Conservation (phyloP, 2,797 vertebrate species). For the Paedocypris micromegethes region DNA sequence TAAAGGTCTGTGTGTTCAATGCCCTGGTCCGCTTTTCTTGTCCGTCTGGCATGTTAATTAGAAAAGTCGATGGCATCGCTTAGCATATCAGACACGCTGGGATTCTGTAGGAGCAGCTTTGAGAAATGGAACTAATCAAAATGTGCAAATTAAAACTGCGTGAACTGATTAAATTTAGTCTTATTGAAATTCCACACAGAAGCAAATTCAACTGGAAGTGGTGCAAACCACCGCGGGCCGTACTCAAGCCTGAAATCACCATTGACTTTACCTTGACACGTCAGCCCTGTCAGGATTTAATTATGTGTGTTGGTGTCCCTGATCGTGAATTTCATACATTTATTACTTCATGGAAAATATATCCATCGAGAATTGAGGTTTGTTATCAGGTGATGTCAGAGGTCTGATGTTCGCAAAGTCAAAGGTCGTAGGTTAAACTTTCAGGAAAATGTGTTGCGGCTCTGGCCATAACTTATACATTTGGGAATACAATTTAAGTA, state of each 20-base stretch:
- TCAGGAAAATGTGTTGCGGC: too few relatives aligned
- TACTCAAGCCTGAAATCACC: slow-evolving; percentile 10
- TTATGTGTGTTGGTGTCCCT: too few relatives aligned
- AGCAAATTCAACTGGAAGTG: slow-evolving; percentile 28
- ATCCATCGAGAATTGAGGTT: too few relatives aligned
- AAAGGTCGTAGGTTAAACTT: too few relatives aligned
- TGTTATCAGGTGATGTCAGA: too few relatives aligned
- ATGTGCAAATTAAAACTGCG: slow-evolving; percentile 43
- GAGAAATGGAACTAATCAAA: slow-evolving; percentile 40
- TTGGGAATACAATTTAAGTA: too few relatives aligned
- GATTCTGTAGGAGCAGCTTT: slow-evolving; percentile 32
- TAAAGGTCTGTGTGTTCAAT: not conserved
- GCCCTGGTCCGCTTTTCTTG: slow-evolving; percentile 5
- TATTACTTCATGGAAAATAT: too few relatives aligned
- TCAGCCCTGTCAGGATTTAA: not conserved
- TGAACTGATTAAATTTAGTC: slow-evolving; percentile 34
- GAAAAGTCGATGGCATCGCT: slow-evolving; percentile 26
- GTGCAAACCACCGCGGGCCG: slow-evolving; percentile 19
- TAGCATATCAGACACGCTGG: slow-evolving; percentile 30
- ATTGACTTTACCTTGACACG: slow-evolving; percentile 1
- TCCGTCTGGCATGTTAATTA: slow-evolving; percentile 32
- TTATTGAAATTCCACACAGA: slow-evolving; percentile 37
- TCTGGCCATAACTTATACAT: too few relatives aligned
- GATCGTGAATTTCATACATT: too few relatives aligned
- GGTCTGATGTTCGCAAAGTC: too few relatives aligned